These are phyloP conservation scores for Antennarius maculatus DNA, from an alignment of 2,797 vertebrate genomes.

Conservation along the genomic window DNA sequence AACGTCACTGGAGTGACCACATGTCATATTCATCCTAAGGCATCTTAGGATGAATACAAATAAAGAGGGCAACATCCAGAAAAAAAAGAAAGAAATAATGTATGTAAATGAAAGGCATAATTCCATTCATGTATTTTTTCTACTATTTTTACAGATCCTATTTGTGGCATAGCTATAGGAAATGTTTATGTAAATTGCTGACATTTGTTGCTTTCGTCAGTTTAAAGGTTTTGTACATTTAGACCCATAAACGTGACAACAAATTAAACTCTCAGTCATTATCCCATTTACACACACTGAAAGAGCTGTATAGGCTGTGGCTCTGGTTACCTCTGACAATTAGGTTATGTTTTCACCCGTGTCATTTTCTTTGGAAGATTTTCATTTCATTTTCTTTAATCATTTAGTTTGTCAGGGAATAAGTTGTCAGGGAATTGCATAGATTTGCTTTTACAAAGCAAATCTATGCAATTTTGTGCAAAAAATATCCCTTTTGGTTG, in stretches of 20 bases:
- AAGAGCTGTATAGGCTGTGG: not conserved
- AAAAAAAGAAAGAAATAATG: conserved; percentile 3
- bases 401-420: too few species aligned
- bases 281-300: not conserved
- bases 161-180: not conserved
- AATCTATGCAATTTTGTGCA: too few species aligned
- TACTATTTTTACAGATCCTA: conserved; percentile 2
- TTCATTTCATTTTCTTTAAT: too few species aligned
- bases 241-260: too few species aligned
- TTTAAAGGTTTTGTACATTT: too few species aligned
- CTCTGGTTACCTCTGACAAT: not conserved
- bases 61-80: conserved; percentile 18
- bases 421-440: too few species aligned
- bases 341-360: too few species aligned
- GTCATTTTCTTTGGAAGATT: too few species aligned
- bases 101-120: conserved; percentile 2
- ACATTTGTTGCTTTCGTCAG: not conserved
- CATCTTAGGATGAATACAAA: conserved; percentile 5
- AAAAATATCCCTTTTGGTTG: too few species aligned
- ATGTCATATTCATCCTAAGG: conserved; percentile 28
- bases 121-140: not conserved
- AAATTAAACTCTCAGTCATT: not conserved
- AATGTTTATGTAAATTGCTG: not conserved
- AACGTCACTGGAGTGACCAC: conserved; percentile 52
- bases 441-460: too few species aligned